phyloP scores from a whole-genome alignment of 1,140 invertebrate species.

The Heliothis subflexa region DNA sequence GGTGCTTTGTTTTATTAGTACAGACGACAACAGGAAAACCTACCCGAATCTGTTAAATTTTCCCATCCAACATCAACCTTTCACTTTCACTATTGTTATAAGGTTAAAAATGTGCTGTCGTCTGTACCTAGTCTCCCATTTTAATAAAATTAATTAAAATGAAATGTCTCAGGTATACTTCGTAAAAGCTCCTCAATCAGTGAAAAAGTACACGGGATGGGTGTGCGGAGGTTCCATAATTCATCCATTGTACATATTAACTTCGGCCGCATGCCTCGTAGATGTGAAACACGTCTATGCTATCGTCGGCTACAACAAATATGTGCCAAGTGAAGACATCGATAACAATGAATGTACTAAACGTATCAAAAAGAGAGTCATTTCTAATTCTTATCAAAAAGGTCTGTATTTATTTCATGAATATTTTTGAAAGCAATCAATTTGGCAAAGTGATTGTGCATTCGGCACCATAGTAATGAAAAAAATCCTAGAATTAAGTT shows the following conservation, averaged over 20 bases:
- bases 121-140: too few species aligned
- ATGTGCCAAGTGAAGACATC: constrained; percentile 27
- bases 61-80: too few species aligned
- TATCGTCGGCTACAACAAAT: constrained; percentile 47
- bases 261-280: constrained; percentile 24
- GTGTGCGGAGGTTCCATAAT: constrained; percentile 30
- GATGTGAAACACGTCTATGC: constrained; percentile 39
- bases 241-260: constrained; percentile 23
- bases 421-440: not conserved
- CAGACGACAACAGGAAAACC: too few species aligned
- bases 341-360: constrained; percentile 39
- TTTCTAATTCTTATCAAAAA: constrained; percentile 5
- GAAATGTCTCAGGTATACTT: not conserved
- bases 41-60: too few species aligned
- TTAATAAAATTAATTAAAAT: too few species aligned
- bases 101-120: too few species aligned
- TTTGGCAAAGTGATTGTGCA: not conserved
- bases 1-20: too few species aligned
- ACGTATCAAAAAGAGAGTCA: constrained; percentile 31
- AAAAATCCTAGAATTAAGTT: too few species aligned
- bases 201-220: constrained; percentile 2
- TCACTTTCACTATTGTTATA: too few species aligned
- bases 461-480: not conserved
- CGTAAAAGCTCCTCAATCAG: not conserved
- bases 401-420: not conserved